phyloP scores from a whole-genome alignment of 2,113 vertebrate genomes.

The Paedocypris sp. region DNA sequence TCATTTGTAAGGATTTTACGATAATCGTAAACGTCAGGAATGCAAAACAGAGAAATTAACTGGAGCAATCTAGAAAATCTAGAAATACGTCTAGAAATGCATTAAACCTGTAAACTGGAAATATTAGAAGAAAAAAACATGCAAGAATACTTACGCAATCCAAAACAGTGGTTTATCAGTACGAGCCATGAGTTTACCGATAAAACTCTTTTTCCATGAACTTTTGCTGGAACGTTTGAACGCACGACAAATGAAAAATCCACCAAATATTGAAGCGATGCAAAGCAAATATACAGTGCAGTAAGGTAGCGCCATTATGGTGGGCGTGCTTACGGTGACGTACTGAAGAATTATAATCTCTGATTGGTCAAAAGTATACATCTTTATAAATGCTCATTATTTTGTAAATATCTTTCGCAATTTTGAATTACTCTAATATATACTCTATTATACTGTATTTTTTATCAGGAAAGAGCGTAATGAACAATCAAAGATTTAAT shows the following conservation, averaged over 20 bases:
- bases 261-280: slow-evolving; percentile 42
- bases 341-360: background rate
- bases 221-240: slow-evolving; percentile 22
- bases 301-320: slow-evolving; percentile 57
- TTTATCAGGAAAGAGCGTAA: no score
- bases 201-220: slow-evolving; percentile 30
- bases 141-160: slow-evolving; percentile 61
- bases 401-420: background rate
- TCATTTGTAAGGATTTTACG: background rate
- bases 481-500: no score
- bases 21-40: background rate
- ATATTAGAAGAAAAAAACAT: background rate
- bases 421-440: no score
- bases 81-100: no score
- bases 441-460: no score
- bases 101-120: background rate
- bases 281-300: slow-evolving; percentile 43
- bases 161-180: slow-evolving; percentile 68
- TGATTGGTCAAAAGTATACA: background rate
- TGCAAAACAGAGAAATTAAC: background rate
- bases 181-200: slow-evolving; percentile 58
- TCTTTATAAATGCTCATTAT: background rate
- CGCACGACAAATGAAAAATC: slow-evolving; percentile 47
- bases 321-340: slow-evolving; percentile 34
- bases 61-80: no score